A percentile compares a stretch with the other conserved stretches of the same genome.
These are phyloP conservation scores for Gymnogyps californianus DNA, from an alignment of 2,113 vertebrate genomes.

Conservation along the genomic window DNA sequence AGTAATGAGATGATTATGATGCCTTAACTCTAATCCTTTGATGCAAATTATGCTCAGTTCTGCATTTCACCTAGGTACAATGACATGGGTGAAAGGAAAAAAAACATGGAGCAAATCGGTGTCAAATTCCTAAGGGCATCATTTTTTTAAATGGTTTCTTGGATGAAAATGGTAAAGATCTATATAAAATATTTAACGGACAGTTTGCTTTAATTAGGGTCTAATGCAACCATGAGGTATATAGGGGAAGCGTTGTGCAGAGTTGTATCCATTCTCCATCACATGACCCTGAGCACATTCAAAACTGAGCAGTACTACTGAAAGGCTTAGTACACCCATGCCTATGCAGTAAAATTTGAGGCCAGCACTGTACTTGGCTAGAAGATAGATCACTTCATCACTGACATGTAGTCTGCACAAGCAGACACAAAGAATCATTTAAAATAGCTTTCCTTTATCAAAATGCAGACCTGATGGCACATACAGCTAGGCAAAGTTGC, in stretches of 20 bases:
- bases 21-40: not conserved
- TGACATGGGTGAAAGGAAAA: not conserved
- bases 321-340: not conserved
- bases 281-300: not conserved
- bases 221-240: not conserved
- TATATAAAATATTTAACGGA: not conserved
- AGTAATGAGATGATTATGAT: not conserved
- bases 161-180: not conserved
- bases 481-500: not conserved
- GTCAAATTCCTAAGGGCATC: not conserved
- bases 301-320: not conserved
- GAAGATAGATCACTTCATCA: not conserved
- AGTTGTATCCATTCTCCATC: not conserved
- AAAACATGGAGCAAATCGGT: not conserved
- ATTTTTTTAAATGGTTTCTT: not conserved
- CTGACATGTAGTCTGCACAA: not conserved
- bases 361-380: not conserved
- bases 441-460: not conserved
- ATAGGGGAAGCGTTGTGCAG: not conserved
- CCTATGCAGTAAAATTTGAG: not conserved
- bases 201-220: not conserved
- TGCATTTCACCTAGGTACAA: not conserved
- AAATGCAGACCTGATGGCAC: not conserved
- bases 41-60: not conserved
- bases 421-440: not conserved